Evolutionary conservation across 2,113 vertebrate genomes (phyloP).

Genomic region (Struthio camelus): DNA sequence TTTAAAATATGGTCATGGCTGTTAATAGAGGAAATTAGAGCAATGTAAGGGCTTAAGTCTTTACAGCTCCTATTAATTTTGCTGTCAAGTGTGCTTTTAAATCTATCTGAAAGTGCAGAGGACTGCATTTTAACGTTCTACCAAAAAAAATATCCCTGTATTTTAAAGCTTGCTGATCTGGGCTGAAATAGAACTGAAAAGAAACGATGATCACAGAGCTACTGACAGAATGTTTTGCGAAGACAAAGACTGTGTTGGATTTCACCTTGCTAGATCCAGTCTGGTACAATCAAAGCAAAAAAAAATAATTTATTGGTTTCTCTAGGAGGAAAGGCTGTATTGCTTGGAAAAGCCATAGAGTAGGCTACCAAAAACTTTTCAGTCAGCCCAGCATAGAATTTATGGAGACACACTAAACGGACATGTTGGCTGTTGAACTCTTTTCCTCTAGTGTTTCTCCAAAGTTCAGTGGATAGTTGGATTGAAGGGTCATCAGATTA

Average conservation of each 20-base stretch:
- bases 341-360: neutral
- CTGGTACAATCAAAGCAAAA: neutral
- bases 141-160: conserved; percentile 18
- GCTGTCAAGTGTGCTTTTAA: neutral
- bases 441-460: neutral
- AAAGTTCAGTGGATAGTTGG: neutral
- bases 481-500: neutral
- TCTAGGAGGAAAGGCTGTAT: neutral
- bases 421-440: neutral
- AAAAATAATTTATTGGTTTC: neutral
- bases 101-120: conserved; percentile 36
- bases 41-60: neutral
- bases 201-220: conserved; percentile 46
- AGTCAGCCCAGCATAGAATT: neutral
- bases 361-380: neutral
- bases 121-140: conserved; percentile 17
- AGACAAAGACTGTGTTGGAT: neutral
- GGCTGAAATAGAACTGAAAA: conserved; percentile 50
- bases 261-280: neutral
- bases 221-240: conserved; percentile 42
- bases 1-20: neutral
- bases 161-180: conserved; percentile 53
- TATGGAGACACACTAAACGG: neutral
- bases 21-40: neutral
- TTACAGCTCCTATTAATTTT: conserved; percentile 23